Evolutionary conservation across 2,888 invertebrate genomes (phyloP), one percentile per base, ranked within the genome.

Genomic region (Crocallis elinguaria): DNA sequence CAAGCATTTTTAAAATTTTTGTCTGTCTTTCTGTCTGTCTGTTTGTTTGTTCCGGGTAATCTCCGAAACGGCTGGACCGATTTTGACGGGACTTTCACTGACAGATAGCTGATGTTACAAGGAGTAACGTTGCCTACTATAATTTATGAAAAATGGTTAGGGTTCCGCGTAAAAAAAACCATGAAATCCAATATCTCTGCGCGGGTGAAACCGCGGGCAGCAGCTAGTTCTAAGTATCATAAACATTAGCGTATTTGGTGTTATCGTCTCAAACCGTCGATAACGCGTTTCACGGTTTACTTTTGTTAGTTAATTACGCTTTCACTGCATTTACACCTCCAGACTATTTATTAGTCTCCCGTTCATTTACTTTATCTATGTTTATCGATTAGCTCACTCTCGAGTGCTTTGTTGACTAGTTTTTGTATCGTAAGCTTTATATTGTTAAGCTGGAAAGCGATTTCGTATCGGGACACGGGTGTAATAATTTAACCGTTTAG

Each of bases 251-350:
- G 54, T 45, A 54, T 62, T 58, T 39, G 49, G 50, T 35, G 41
- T 61, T 57, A 53, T 57, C 37, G 48, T 44, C 14, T 60, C 57
- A 44, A 58, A 60, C 60, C 64, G 67, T 66, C 63, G 60, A 64
- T 65, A 64, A 52, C 64, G 66, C 56, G 64, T 63, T 72, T 65
- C 64, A 65, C 65, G 65, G 63, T 71, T 66, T 60, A 64, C 66
- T 70, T 71, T 69, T 56, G 68, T 71, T 75, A 73, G 78, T 78
- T 79, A 79, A 75, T 75, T 71, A 63, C 52, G 69, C 77, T 79
- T 79, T 78, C 78, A 69, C 75, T 56, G 50, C 62, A 62, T 73
- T 73, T 65, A 69, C 69, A 69, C 71, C 69, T 69, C 61, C 57
- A 27, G 60, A 57, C 64, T 55, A 64, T 65, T 67, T 68, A 73